These are phyloP conservation scores for Arge pagana DNA, from an alignment of 2,888 invertebrate genomes.

Conservation along the genomic window DNA sequence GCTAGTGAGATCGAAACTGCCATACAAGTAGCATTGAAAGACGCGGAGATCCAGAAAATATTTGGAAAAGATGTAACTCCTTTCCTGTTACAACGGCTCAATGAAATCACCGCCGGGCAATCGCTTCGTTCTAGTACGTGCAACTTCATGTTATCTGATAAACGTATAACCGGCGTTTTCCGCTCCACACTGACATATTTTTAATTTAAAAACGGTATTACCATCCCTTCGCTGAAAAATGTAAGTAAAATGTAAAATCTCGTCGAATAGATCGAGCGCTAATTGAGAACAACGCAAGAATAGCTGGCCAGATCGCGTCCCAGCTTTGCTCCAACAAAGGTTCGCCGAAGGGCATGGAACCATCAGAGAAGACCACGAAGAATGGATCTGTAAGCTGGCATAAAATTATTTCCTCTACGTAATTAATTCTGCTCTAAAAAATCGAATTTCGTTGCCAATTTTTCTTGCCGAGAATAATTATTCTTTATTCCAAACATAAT, in stretches of 20 bases:
- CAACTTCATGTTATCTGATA: slow-evolving; percentile 49
- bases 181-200: no score
- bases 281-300: slow-evolving; percentile 89
- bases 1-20: slow-evolving; percentile 67
- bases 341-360: slow-evolving; percentile 8
- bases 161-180: slow-evolving; percentile 1
- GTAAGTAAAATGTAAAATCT: background rate
- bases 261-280: slow-evolving; percentile 76
- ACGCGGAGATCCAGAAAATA: slow-evolving; percentile 67
- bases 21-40: slow-evolving; percentile 71
- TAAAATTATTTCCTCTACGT: slow-evolving; percentile 16
- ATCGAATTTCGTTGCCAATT: no score
- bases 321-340: slow-evolving; percentile 55
- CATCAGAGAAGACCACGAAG: no score
- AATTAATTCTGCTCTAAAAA: no score
- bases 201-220: background rate
- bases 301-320: slow-evolving; percentile 80
- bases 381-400: background rate
- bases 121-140: slow-evolving; percentile 87
- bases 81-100: slow-evolving; percentile 79
- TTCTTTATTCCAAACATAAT: no score
- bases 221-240: slow-evolving; percentile 4
- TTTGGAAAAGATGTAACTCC: slow-evolving; percentile 91
- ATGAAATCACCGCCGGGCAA: slow-evolving; percentile 77
- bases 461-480: no score